Evolutionary conservation across 2,888 invertebrate species (phyloP).

Genomic region (Leptinotarsa haldemani): DNA sequence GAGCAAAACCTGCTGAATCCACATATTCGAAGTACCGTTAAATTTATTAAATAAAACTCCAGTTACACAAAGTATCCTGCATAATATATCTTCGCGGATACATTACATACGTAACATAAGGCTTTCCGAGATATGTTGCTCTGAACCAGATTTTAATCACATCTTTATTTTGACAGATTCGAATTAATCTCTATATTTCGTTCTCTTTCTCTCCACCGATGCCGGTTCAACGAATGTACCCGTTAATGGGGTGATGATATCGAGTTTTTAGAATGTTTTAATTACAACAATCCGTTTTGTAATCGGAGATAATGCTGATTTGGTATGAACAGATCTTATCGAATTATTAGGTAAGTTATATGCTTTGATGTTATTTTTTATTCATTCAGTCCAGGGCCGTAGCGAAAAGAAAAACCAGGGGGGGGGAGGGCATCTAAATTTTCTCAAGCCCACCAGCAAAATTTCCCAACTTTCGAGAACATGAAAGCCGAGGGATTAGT

Average conservation of each 20-base stretch:
- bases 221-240: conserved; percentile 10
- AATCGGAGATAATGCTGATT: conserved; percentile 3
- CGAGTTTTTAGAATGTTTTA: background rate
- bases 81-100: conserved; percentile 39
- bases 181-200: conserved; percentile 18
- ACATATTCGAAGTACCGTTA: conserved; percentile 35
- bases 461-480: too few relatives aligned
- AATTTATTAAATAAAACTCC: conserved; percentile 42
- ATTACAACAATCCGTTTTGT: conserved; percentile 1
- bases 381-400: too few relatives aligned
- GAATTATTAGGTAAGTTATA: background rate
- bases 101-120: conserved; percentile 20
- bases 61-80: conserved; percentile 41
- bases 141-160: conserved; percentile 28
- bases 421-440: too few relatives aligned
- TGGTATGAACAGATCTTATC: background rate
- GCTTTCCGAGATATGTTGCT: conserved; percentile 23
- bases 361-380: background rate
- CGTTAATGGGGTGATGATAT: conserved; percentile 7
- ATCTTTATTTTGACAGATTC: conserved; percentile 30
- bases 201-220: background rate
- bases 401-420: too few relatives aligned
- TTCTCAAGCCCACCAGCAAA: too few relatives aligned
- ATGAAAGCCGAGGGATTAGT: too few relatives aligned
- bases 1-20: conserved; percentile 12